phyloP scores from a whole-genome alignment of 1,140 invertebrate genomes.

The Drosophila littoralis region DNA sequence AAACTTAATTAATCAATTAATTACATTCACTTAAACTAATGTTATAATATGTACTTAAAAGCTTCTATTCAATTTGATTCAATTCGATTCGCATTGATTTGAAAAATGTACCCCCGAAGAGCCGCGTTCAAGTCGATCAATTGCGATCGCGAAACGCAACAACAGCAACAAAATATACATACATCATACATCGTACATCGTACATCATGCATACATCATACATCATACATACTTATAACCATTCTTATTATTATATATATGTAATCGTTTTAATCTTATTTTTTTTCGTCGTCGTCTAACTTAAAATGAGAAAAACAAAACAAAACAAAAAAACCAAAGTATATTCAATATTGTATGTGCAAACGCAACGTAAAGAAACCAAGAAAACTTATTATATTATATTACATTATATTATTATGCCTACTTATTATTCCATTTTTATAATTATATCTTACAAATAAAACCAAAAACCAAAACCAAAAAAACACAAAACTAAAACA shows the following conservation, averaged over 20 bases:
- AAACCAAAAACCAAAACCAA: constrained; percentile 50
- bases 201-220: constrained; percentile 40
- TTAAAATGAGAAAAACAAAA: constrained; percentile 33
- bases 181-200: constrained; percentile 9
- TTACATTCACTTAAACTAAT: constrained; percentile 48
- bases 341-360: constrained; percentile 76
- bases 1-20: constrained; percentile 36
- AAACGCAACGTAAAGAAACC: constrained; percentile 65
- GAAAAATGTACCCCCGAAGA: constrained; percentile 19
- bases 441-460: constrained; percentile 79
- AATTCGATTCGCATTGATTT: constrained; percentile 66
- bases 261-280: constrained; percentile 56
- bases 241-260: constrained; percentile 59
- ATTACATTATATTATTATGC: constrained; percentile 81
- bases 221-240: constrained; percentile 55
- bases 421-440: constrained; percentile 83
- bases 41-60: constrained; percentile 50
- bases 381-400: constrained; percentile 75
- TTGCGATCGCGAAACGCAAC: constrained; percentile 35
- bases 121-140: constrained; percentile 39
- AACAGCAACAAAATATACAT: constrained; percentile 37
- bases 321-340: constrained; percentile 53
- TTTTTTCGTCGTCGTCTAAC: constrained; percentile 70
- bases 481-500: constrained; percentile 36
- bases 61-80: constrained; percentile 62